A percentile compares a stretch with the other conserved stretches of the same genome.
These are phyloP conservation scores for Tyto alba DNA, from an alignment of 2,113 vertebrate species.

Conservation along the genomic window DNA sequence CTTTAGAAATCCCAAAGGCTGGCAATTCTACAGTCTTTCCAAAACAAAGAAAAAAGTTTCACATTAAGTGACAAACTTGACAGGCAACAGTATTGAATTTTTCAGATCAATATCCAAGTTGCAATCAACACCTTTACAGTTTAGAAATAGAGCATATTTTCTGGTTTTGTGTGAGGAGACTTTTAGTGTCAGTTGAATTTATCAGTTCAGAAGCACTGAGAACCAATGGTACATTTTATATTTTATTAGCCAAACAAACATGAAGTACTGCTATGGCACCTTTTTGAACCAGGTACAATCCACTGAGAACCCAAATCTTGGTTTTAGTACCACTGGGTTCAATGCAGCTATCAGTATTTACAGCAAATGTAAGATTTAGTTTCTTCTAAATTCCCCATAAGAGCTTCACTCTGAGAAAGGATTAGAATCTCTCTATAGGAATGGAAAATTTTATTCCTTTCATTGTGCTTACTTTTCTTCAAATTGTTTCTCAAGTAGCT, in stretches of 20 bases:
- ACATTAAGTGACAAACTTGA: background rate
- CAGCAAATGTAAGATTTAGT: background rate
- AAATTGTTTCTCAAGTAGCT: slow-evolving; percentile 1
- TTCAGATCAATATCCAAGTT: background rate
- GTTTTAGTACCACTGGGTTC: background rate
- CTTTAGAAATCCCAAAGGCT: background rate
- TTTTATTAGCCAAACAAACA: slow-evolving; percentile 40
- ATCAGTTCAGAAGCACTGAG: background rate
- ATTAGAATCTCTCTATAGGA: background rate
- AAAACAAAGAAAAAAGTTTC: background rate
- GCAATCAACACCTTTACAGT: background rate
- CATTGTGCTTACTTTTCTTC: background rate
- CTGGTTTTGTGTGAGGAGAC: background rate
- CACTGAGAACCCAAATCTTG: background rate
- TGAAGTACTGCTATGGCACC: background rate
- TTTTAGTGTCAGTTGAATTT: slow-evolving; percentile 23
- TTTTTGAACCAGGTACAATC: background rate
- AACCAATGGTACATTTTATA: background rate
- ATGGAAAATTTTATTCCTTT: background rate
- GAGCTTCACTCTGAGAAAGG: background rate
- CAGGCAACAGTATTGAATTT: background rate
- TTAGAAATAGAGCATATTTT: background rate
- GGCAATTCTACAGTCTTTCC: background rate
- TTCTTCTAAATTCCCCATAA: background rate
- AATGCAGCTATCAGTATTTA: slow-evolving; percentile 5